phyloP scores from a whole-genome alignment of 1,140 invertebrate species.

The Camponotus vicinus region DNA sequence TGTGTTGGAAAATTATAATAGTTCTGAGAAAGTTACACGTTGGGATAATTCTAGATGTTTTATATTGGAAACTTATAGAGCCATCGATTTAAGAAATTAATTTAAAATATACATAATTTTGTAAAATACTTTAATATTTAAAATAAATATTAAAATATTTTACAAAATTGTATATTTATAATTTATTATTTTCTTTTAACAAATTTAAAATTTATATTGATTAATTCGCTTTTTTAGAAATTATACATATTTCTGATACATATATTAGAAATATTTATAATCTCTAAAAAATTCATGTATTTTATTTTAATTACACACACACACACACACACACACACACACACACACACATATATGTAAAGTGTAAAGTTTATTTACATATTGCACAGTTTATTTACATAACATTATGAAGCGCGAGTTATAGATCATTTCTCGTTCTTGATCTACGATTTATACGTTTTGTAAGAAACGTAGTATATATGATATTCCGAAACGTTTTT shows the following conservation, averaged over 20 bases:
- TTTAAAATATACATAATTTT: background rate
- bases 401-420: background rate
- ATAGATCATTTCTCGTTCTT: background rate
- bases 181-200: background rate
- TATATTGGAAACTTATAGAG: background rate
- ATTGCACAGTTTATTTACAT: background rate
- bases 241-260: background rate
- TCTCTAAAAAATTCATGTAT: too few relatives aligned
- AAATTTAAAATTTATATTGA: background rate
- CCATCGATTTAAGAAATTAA: background rate
- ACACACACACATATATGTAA: too few relatives aligned
- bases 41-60: background rate
- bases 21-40: background rate
- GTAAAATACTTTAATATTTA: background rate
- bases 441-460: background rate
- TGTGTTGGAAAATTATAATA: background rate
- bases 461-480: background rate
- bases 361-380: too few relatives aligned
- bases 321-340: too few relatives aligned
- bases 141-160: background rate
- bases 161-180: background rate
- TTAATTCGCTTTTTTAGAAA: background rate
- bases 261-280: background rate
- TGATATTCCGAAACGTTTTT: constrained; percentile 28
- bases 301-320: too few relatives aligned